Evolutionary conservation across 1,140 invertebrate genomes (phyloP).

Genomic region (Andrena cerasifolii): DNA sequence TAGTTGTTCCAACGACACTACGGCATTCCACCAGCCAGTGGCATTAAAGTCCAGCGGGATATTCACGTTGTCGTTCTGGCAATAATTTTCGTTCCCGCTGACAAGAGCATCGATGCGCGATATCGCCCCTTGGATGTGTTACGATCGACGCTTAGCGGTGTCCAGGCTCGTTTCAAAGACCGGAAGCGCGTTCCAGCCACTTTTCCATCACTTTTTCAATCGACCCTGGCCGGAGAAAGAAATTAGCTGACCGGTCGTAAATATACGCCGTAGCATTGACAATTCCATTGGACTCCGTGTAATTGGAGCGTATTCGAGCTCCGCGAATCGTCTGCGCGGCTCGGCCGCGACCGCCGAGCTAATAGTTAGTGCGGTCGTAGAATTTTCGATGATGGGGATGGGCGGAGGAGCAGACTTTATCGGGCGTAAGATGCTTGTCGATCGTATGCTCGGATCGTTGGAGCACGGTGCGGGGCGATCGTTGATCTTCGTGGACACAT

Average conservation of each 20-base stretch:
- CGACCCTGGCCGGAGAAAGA: too few species aligned
- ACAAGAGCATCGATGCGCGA: conserved; percentile 40
- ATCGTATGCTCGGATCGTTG: neutral
- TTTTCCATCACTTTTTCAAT: neutral
- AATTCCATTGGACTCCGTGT: neutral
- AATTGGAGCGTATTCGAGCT: neutral
- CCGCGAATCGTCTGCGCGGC: neutral
- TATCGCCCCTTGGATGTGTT: conserved; percentile 22
- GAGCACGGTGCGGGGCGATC: too few species aligned
- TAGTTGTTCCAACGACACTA: conserved; percentile 42
- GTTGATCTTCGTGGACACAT: too few species aligned
- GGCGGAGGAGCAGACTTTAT: too few species aligned
- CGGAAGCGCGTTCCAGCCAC: conserved; percentile 17
- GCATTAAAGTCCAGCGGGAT: conserved; percentile 51
- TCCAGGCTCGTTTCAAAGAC: neutral
- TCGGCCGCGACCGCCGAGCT: too few species aligned
- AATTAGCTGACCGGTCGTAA: too few species aligned
- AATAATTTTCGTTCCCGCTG: conserved; percentile 37
- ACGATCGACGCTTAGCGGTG: neutral
- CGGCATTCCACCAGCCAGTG: conserved; percentile 27
- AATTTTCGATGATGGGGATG: conserved; percentile 7
- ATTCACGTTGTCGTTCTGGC: conserved; percentile 45
- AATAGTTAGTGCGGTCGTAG: neutral
- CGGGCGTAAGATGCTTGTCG: neutral
- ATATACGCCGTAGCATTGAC: too few species aligned